These are phyloP conservation scores for Lutjanus campechanus DNA, from an alignment of 2,797 vertebrate genomes.

Conservation along the genomic window DNA sequence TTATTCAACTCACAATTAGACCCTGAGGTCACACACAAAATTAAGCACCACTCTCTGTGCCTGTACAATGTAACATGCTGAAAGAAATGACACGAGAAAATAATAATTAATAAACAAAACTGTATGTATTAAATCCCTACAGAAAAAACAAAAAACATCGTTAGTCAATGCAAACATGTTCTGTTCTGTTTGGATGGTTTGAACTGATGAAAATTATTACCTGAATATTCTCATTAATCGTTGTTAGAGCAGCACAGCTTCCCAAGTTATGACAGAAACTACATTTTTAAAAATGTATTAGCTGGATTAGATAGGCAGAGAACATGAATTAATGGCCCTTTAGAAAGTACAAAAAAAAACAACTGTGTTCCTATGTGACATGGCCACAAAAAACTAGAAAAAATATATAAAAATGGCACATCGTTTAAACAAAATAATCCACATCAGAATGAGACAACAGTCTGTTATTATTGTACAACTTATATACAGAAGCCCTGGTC, in stretches of 20 bases:
- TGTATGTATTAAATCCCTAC: constrained; percentile 61
- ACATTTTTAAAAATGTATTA: constrained; percentile 44
- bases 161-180: constrained; percentile 49
- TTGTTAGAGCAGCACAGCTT: constrained; percentile 63
- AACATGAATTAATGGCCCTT: constrained; percentile 52
- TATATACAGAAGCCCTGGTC: constrained; percentile 78
- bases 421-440: constrained; percentile 55
- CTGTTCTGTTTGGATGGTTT: constrained; percentile 33
- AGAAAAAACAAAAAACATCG: constrained; percentile 36
- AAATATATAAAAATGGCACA: constrained; percentile 73
- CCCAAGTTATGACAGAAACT: constrained; percentile 42
- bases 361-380: constrained; percentile 50
- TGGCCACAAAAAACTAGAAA: constrained; percentile 60
- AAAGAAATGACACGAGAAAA: constrained; percentile 53
- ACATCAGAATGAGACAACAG: constrained; percentile 61
- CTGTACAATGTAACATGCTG: constrained; percentile 81
- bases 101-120: constrained; percentile 45
- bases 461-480: constrained; percentile 79
- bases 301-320: constrained; percentile 48
- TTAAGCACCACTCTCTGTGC: constrained; percentile 73
- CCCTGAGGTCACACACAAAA: constrained; percentile 66
- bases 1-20: constrained; percentile 78
- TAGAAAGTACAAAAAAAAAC: constrained; percentile 58
- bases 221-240: constrained; percentile 59
- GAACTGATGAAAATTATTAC: constrained; percentile 46